Evolutionary conservation across 2,113 vertebrate species (phyloP).

Genomic region (human (Homo sapiens)): DNA sequence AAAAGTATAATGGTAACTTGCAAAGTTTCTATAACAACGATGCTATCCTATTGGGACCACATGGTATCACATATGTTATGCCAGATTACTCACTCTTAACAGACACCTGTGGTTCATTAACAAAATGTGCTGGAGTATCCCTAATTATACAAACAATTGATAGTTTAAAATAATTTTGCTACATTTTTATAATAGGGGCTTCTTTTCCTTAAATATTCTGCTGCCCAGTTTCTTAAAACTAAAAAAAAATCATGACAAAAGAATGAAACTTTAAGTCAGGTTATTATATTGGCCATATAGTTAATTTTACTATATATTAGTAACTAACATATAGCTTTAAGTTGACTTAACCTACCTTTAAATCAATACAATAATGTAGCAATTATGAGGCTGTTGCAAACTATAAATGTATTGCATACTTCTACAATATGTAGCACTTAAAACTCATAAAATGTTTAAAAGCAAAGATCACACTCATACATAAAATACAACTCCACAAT

Average conservation of each 20-base stretch:
- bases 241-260: not conserved
- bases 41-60: not conserved
- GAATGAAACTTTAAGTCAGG: not conserved
- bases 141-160: slow-evolving; percentile 28
- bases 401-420: not conserved
- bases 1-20: not conserved
- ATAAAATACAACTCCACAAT: not conserved
- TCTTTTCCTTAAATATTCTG: not conserved
- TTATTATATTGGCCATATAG: not conserved
- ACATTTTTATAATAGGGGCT: not conserved
- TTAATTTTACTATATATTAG: not conserved
- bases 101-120: slow-evolving; percentile 49
- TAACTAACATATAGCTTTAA: not conserved
- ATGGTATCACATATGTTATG: slow-evolving; percentile 53
- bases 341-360: not conserved
- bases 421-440: not conserved
- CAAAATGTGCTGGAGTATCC: not conserved
- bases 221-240: not conserved
- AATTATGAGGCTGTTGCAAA: not conserved
- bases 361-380: not conserved
- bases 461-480: not conserved
- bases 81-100: slow-evolving; percentile 39
- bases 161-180: slow-evolving; percentile 37
- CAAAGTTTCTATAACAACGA: not conserved
- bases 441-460: not conserved